Conservation (phyloP, 2,113 vertebrate species). For the Siniperca chuatsi region DNA sequence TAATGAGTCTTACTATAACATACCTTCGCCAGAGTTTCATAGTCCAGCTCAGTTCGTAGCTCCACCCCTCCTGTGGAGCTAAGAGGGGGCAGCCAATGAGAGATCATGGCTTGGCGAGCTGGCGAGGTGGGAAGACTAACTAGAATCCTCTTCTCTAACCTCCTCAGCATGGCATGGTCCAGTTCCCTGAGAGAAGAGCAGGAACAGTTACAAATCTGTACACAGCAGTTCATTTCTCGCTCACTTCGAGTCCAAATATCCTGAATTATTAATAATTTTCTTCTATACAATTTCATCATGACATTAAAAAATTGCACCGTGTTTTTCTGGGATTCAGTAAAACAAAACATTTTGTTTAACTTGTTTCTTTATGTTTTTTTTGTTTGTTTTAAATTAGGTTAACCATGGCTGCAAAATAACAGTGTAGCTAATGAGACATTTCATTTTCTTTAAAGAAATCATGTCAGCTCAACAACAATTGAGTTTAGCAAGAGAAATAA, state of each 20-base stretch:
- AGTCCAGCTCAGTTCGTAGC: slow-evolving; percentile 88
- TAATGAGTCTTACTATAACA: not conserved
- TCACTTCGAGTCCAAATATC: not conserved
- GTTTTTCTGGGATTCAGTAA: not conserved
- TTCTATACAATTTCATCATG: not conserved
- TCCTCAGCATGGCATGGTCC: slow-evolving; percentile 93
- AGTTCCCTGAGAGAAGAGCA: slow-evolving; percentile 87
- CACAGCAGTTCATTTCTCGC: not conserved
- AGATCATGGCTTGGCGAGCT: slow-evolving; percentile 91
- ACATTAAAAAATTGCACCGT: not conserved
- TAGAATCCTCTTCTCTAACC: slow-evolving; percentile 95
- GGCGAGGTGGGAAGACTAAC: slow-evolving; percentile 89
- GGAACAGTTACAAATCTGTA: not conserved
- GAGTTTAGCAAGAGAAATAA: not conserved
- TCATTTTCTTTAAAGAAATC: not conserved
- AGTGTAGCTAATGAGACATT: not conserved
- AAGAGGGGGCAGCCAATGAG: slow-evolving; percentile 92
- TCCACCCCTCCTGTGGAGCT: slow-evolving; percentile 85
- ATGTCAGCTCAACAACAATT: not conserved
- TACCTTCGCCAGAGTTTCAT: slow-evolving; percentile 88
- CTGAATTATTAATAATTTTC: not conserved
- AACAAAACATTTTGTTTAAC: not conserved
- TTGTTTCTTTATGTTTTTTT: not conserved
- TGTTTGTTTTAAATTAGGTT: not conserved
- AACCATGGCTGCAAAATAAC: not conserved